Percentiles rank a stretch among this genome's conserved stretches.
These are phyloP conservation scores for Pygoscelis antarcticus DNA, from an alignment of 2,113 vertebrate genomes.

Conservation along the genomic window DNA sequence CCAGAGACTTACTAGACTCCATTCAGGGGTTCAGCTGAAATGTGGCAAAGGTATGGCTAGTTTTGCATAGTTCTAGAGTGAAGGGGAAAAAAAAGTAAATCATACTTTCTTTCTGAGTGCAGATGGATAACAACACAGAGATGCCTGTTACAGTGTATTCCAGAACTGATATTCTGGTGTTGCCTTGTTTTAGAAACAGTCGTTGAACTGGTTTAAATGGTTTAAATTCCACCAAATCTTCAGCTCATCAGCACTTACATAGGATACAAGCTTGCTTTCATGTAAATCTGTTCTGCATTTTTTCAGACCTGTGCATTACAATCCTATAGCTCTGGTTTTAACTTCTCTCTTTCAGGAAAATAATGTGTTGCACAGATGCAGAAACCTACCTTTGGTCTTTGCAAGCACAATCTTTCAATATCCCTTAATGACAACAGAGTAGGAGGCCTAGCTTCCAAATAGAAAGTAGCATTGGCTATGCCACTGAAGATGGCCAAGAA, in stretches of 20 bases:
- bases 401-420: neutral
- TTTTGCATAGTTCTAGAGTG: neutral
- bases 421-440: neutral
- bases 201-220: neutral
- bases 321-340: neutral
- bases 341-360: neutral
- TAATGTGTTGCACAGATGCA: neutral
- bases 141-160: neutral
- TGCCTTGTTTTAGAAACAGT: neutral
- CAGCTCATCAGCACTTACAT: neutral
- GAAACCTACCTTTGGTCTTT: neutral
- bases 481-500: neutral
- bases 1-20: neutral
- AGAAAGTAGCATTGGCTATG: neutral
- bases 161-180: neutral
- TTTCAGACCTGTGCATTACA: neutral
- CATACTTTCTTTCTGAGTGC: neutral
- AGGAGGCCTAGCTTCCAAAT: neutral
- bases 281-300: neutral
- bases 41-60: neutral
- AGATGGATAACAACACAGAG: neutral
- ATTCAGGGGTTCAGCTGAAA: neutral
- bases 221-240: neutral
- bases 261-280: neutral
- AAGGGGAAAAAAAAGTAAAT: neutral